These are phyloP conservation scores for Achroia grisella DNA, from an alignment of 1,140 invertebrate genomes.

Conservation along the genomic window DNA sequence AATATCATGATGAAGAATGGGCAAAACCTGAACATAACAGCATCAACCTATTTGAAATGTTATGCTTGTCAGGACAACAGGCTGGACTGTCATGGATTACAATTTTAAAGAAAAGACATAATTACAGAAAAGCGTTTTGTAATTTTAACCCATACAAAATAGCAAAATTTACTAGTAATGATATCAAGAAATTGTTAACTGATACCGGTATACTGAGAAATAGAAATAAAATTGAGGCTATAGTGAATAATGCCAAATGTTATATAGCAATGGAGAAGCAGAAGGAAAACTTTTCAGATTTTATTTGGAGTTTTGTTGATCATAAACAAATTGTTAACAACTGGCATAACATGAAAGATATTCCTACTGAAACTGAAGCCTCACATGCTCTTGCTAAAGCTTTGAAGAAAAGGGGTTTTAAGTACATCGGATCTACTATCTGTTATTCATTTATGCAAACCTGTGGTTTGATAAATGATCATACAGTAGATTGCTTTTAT, in stretches of 20 bases:
- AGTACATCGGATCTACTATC: slow-evolving; percentile 51
- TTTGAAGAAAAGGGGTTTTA: slow-evolving; percentile 49
- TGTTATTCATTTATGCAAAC: slow-evolving; percentile 67
- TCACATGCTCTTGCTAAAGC: slow-evolving; percentile 44
- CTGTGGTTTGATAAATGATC: slow-evolving; percentile 60
- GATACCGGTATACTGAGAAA: slow-evolving; percentile 43
- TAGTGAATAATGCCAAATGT: slow-evolving; percentile 50
- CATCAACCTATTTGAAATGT: slow-evolving; percentile 45
- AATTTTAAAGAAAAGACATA: slow-evolving; percentile 51
- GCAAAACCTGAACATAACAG: slow-evolving; percentile 41
- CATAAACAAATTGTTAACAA: slow-evolving; percentile 40
- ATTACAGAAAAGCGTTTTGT: slow-evolving; percentile 39
- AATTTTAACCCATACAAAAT: slow-evolving; percentile 47
- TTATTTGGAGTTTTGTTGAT: slow-evolving; percentile 54
- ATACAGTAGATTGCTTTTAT: slow-evolving; percentile 30
- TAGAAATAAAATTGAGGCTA: slow-evolving; percentile 53
- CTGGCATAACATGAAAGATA: slow-evolving; percentile 32
- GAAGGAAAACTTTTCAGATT: slow-evolving; percentile 43
- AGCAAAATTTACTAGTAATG: slow-evolving; percentile 20
- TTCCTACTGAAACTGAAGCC: slow-evolving; percentile 35
- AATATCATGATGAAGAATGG: slow-evolving; percentile 60
- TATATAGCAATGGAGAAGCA: slow-evolving; percentile 42
- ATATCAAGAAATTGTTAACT: slow-evolving; percentile 24
- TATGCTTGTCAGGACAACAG: slow-evolving; percentile 62
- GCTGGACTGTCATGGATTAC: slow-evolving; percentile 59